Percentiles rank a stretch among this genome's conserved stretches.
These are phyloP conservation scores for Myiothlypis coronata DNA, from an alignment of 2,797 vertebrate genomes.

Conservation along the genomic window DNA sequence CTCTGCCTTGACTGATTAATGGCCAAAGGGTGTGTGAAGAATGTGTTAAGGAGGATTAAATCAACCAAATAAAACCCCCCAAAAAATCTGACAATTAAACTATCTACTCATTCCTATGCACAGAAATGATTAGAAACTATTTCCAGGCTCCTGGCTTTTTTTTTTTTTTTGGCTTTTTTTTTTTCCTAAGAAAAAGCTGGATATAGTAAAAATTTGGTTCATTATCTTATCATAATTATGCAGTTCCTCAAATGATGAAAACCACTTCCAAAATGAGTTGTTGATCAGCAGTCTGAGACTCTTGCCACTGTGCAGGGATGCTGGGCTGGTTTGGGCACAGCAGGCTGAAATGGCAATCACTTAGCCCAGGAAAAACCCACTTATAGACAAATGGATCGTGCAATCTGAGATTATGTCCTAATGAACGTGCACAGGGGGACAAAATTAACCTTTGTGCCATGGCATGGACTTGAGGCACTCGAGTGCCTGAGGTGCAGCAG, in stretches of 20 bases:
- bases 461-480: not conserved
- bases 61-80: not conserved
- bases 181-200: not conserved
- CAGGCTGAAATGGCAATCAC: not conserved
- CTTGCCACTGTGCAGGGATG: not conserved
- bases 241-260: not conserved
- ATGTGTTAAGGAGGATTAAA: not conserved
- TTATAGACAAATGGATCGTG: not conserved
- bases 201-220: not conserved
- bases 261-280: not conserved
- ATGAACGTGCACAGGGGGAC: not conserved
- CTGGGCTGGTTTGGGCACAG: not conserved
- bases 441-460: not conserved
- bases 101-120: not conserved
- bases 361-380: not conserved
- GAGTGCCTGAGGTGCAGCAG: not conserved
- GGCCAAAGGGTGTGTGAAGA: not conserved
- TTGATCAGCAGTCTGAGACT: not conserved
- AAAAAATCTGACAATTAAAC: not conserved
- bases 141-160: not conserved
- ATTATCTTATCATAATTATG: conserved; percentile 12
- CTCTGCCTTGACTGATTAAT: not conserved
- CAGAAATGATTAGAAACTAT: not conserved
- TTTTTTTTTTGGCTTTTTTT: not conserved
- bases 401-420: not conserved